Base-by-base conservation (phyloP, 2,888 invertebrate species). In the Poecilus cupreus region DNA sequence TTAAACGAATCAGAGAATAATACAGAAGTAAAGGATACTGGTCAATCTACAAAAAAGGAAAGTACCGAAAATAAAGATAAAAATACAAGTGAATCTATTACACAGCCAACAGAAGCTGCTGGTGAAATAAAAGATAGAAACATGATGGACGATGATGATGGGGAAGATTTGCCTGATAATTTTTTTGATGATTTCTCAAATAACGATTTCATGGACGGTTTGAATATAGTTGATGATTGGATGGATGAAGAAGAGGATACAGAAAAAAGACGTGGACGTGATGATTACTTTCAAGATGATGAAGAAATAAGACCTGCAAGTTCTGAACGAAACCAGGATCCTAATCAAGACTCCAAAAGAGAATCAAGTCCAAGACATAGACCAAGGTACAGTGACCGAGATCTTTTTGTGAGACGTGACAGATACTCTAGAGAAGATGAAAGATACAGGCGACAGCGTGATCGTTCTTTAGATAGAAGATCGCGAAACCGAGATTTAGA, bases 161-260 rank as follows among this genome's bases (percentile, higher is more conserved):
- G 87, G 51, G 89, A 89, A 82, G 89, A 89, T 84, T 86, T 89
- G 3, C 89, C 89, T 8, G 86, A 86, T 3, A 89, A 89, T 84
- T 89, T 89, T 82, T 89, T 89, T 82, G 89, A 89, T 84, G 89
- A 89, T 83, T 89, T 89, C 80, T 86, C 87, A 37, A 89, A 89
- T 84, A 86, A 88, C 81, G 89, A 89, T 82, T 89, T 89, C 83
- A 88, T 89, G 86, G 89, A 87, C 81, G 89, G 89, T 32, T 84
- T 89, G 72, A 88, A 89, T 84, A 88, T 89, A 20, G 88, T 89
- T 8, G 89, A 89, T 84, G 86, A 87, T 16, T 81, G 81, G 81
- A 87, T 87, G 57, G 86, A 86, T 11, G 85, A 85, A 54, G 85
- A 83, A 10, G 70, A 39, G 70, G 74, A 54, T 51, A 39, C 18